Base-by-base conservation (phyloP, 2,888 invertebrate species). In the Pseudococcus longispinus region DNA sequence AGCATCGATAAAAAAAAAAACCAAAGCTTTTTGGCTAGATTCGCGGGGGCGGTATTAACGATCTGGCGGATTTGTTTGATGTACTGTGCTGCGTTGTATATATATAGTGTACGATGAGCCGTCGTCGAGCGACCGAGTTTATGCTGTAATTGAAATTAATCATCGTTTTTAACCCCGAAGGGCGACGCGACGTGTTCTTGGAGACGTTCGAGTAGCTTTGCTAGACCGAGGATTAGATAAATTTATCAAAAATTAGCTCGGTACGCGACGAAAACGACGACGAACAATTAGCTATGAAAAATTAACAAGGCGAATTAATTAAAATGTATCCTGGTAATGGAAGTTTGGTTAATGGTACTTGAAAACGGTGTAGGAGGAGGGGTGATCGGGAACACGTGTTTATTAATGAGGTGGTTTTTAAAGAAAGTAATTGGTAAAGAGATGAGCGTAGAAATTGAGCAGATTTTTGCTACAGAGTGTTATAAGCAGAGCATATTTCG, bases 231-330 rank as follows among this genome's bases (percentile, higher is more conserved):
- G 9, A 26, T 11, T 65, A 2, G 70, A 29, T 70, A 70, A 29
- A 70, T 70, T 70, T 70, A 70, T 70, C 29, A 70, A 70, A 70
- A 29, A 70, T 70, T 70, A 70, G 70, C 70, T 32, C 29, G 1
- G 70, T 1, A 18, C 2, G 9, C 1, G 65, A 23, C 9, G 9
- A 3, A 1, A 9, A 3, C 70, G 11, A 26, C 70, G 70, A 18
- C 26, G 29, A 9, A 32, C 29, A 70, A 18, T 70, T 29, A 15
- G 15, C 2, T 29, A 32, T 70, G 70, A 70, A 70, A 70, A 70
- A 70, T 70, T 70, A 18, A 70, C 29, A 32, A 29, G 15, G 29
- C 29, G 3, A 70, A 29, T 15, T 70, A 70, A 70, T 70, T 70
- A 70, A 70, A 70, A 70, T 20, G 70, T 70, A 32, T 65, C 65